Evolutionary conservation across 1,140 invertebrate species (phyloP).

Genomic region (Bradynema listronoti): DNA sequence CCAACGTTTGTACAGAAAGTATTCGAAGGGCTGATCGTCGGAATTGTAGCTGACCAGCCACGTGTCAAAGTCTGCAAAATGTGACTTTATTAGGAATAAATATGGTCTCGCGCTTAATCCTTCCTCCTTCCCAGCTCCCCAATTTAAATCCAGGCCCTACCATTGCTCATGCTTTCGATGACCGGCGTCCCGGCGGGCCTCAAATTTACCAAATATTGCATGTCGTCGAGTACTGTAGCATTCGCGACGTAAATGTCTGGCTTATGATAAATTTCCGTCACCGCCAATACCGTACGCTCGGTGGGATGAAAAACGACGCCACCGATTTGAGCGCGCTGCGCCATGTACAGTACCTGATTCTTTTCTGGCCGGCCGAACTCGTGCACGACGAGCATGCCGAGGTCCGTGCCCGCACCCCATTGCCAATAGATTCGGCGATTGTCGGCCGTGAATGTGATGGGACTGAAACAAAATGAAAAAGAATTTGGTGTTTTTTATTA

Average conservation of each 20-base stretch:
- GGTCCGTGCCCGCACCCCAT: slow-evolving; percentile 51
- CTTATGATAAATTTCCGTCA: slow-evolving; percentile 55
- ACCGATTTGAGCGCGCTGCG: slow-evolving; percentile 47
- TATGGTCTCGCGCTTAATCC: too few relatives aligned
- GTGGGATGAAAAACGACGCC: slow-evolving; percentile 50
- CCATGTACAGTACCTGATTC: slow-evolving; percentile 52
- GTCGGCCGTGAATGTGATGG: slow-evolving; percentile 50
- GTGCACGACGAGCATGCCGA: slow-evolving; percentile 48
- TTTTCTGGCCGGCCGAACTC: slow-evolving; percentile 51
- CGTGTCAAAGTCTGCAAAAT: slow-evolving; percentile 48
- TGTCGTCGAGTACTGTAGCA: slow-evolving; percentile 51
- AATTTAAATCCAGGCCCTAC: too few relatives aligned
- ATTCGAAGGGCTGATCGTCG: slow-evolving; percentile 55
- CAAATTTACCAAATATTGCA: slow-evolving; percentile 57
- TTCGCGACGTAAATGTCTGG: slow-evolving; percentile 56
- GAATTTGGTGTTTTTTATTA: background rate
- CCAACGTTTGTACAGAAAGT: slow-evolving; percentile 40
- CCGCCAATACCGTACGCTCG: slow-evolving; percentile 51
- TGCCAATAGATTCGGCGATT: slow-evolving; percentile 55
- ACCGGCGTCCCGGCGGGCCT: slow-evolving; percentile 42
- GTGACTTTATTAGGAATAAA: background rate
- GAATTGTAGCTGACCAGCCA: slow-evolving; percentile 55
- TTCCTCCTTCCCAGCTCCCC: too few relatives aligned
- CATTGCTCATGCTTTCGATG: slow-evolving; percentile 39
- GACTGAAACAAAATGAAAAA: slow-evolving; percentile 36